Conservation (phyloP, 92 coral and sea anemone species). For the Phenganax marumi region DNA sequence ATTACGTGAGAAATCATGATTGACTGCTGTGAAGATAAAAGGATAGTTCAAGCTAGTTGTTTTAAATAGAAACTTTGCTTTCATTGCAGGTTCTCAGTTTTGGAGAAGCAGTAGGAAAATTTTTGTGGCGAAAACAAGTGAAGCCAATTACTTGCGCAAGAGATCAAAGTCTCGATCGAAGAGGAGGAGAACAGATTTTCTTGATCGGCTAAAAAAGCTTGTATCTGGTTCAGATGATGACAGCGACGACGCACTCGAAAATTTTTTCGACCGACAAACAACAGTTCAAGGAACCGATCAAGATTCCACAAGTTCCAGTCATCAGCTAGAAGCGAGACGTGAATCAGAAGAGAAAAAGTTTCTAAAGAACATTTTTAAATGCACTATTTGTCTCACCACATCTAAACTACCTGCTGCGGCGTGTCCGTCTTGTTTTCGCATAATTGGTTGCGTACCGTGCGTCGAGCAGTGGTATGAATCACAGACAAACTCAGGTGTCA, state of each 20-base stretch:
- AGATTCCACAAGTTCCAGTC: background rate
- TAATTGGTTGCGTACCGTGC: slow-evolving; percentile 67
- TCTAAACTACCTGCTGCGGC: slow-evolving; percentile 58
- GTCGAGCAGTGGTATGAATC: slow-evolving; percentile 65
- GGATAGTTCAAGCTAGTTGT: no score
- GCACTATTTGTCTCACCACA: slow-evolving; percentile 50
- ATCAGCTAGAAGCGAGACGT: background rate
- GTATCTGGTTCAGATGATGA: slow-evolving; percentile 26
- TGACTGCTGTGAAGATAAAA: no score
- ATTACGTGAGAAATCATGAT: no score
- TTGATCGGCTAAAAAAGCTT: slow-evolving; percentile 37
- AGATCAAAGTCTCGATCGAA: slow-evolving; percentile 1
- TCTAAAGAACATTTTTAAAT: slow-evolving; percentile 28
- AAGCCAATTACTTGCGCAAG: slow-evolving; percentile 26
- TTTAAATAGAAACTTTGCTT: no score
- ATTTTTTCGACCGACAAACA: no score
- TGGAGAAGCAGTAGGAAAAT: slow-evolving; percentile 53
- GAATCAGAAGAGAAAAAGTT: background rate
- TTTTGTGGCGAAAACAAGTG: slow-evolving; percentile 34
- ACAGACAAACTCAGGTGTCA: slow-evolving; percentile 10
- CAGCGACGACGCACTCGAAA: no score
- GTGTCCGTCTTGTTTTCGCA: slow-evolving; percentile 47
- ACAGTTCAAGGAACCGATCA: no score
- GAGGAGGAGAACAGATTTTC: slow-evolving; percentile 30
- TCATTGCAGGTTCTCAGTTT: slow-evolving; percentile 41